These are phyloP conservation scores for Pelodytes ibericus DNA, from an alignment of 2,797 vertebrate genomes.

Conservation along the genomic window DNA sequence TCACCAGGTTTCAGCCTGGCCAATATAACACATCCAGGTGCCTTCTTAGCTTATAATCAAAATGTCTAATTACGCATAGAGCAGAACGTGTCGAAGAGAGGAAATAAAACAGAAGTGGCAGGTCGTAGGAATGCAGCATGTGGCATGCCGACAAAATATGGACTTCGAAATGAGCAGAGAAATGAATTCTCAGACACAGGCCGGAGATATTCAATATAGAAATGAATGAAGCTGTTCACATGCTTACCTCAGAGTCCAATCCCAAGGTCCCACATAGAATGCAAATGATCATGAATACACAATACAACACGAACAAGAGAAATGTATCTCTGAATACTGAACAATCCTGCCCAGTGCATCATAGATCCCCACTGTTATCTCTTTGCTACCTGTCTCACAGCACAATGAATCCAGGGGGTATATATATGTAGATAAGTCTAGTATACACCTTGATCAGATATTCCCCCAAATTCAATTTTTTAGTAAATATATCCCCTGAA, in stretches of 20 bases:
- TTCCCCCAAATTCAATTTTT: no score
- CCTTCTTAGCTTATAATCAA: constrained; percentile 40
- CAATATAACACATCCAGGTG: constrained; percentile 10
- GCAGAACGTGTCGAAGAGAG: constrained; percentile 19
- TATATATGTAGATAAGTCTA: no score
- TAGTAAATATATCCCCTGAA: no score
- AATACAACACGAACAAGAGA: no score
- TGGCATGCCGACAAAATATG: constrained; percentile 10
- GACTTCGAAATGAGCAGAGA: constrained; percentile 28
- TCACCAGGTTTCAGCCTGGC: not conserved
- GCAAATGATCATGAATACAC: constrained; percentile 32
- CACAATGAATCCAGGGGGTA: no score
- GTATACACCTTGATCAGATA: no score
- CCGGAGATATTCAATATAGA: not conserved
- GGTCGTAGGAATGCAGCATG: not conserved
- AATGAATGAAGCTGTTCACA: constrained; percentile 38
- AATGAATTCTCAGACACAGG: constrained; percentile 49
- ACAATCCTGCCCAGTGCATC: no score
- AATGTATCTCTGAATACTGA: no score
- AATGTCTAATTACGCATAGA: constrained; percentile 28
- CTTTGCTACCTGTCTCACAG: no score
- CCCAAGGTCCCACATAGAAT: constrained; percentile 3
- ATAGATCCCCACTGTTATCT: no score
- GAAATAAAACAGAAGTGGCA: constrained; percentile 28
- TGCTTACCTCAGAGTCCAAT: constrained; percentile 11